These are phyloP conservation scores for Sclerodermus sp. DNA, from an alignment of 2,888 invertebrate species.

Conservation along the genomic window DNA sequence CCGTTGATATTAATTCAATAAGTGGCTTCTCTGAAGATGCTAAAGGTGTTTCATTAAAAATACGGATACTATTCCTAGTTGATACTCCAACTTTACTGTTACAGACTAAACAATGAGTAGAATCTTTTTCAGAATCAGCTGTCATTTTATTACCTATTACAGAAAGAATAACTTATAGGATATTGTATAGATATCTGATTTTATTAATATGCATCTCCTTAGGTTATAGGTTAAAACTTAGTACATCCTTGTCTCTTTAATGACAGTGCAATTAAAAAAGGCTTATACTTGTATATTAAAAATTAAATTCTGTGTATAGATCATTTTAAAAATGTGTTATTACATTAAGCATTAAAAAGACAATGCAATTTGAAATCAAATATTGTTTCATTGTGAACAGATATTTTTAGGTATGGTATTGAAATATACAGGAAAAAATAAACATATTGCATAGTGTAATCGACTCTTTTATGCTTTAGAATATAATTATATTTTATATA, in stretches of 20 bases:
- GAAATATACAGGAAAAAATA: background rate
- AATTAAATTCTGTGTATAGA: too few relatives aligned
- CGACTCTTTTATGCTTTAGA: too few relatives aligned
- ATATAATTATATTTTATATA: too few relatives aligned
- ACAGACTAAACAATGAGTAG: slow-evolving; percentile 65
- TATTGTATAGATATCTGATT: background rate
- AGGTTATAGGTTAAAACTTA: too few relatives aligned
- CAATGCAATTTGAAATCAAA: too few relatives aligned
- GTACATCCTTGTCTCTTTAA: too few relatives aligned
- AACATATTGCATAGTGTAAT: too few relatives aligned
- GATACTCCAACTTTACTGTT: slow-evolving; percentile 62
- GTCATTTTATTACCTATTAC: slow-evolving; percentile 38
- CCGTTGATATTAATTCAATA: slow-evolving; percentile 55
- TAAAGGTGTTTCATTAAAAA: slow-evolving; percentile 57
- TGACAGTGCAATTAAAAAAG: too few relatives aligned
- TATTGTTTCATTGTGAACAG: too few relatives aligned
- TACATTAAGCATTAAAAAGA: too few relatives aligned
- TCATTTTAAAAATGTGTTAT: too few relatives aligned
- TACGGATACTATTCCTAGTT: slow-evolving; percentile 61
- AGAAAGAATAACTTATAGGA: background rate
- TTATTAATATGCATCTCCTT: background rate
- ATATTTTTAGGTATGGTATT: too few relatives aligned
- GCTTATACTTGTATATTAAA: background rate
- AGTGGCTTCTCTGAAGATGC: slow-evolving; percentile 52
- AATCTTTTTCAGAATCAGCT: slow-evolving; percentile 45